These are phyloP conservation scores for Archivesica marissinica DNA, from an alignment of 1,140 invertebrate genomes.

Conservation along the genomic window DNA sequence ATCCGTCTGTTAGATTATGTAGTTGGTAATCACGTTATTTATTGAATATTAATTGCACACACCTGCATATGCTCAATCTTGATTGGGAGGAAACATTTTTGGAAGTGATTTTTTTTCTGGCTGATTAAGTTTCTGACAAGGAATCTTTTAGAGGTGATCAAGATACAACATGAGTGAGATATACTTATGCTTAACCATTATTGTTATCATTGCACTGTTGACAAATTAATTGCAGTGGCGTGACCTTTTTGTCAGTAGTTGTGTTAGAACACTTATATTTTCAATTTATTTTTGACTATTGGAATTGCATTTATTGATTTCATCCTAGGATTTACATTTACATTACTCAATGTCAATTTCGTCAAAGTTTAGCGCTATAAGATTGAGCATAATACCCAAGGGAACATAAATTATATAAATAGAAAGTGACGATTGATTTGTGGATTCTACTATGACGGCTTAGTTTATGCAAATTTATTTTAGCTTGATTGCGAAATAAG, in stretches of 20 bases:
- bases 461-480: no score
- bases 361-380: not conserved
- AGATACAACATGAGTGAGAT: not conserved
- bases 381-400: no score
- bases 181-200: not conserved
- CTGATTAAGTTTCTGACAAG: slow-evolving; percentile 2
- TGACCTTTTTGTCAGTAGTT: no score
- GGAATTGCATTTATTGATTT: no score
- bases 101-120: not conserved
- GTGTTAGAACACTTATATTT: no score
- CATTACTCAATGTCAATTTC: not conserved
- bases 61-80: not conserved
- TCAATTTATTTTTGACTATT: no score
- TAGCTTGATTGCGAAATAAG: no score
- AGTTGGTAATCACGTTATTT: slow-evolving; percentile 10
- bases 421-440: no score
- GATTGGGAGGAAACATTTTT: not conserved
- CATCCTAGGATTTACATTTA: no score
- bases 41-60: slow-evolving; percentile 21
- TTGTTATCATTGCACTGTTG: not conserved
- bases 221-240: not conserved
- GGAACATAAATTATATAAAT: no score
- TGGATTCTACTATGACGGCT: no score
- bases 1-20: no score
- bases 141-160: not conserved